Evolutionary conservation across 2,888 invertebrate species (phyloP), one percentile per base, ranked within the genome.

Genomic region (Synanthedon vespiformis): DNA sequence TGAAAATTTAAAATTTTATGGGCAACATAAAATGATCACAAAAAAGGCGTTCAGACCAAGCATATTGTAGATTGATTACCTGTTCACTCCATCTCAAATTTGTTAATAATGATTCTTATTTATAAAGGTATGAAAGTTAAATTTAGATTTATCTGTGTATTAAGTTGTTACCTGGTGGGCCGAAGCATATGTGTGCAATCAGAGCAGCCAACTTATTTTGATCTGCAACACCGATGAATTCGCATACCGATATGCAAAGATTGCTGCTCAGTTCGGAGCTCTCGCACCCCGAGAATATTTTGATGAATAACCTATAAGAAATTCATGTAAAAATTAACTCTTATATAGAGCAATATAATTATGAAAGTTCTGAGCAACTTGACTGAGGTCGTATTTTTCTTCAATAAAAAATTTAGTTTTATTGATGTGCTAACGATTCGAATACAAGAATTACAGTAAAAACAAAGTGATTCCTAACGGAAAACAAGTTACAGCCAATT

Each of bases 251-350:
- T 40, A 84, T 67, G 57, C 88, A 88, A 0, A 88, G 68, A 1
- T 71, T 63, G 55, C 71, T 73, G 58, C 70, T 80, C 18, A 77
- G 54, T 40, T 86, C 87, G 0, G 74, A 65, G 34, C 64, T 72
- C 52, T 88, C 87, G 53, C 88, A 88, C 2, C 78, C 77, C 1
- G 65, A 64, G 60, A 88, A 88, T 59, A 88, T 84, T 62, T 85
- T 87, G 54, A 83, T 78, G 60, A 88, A 88, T 11, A 88, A 63
- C 55, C 88, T 88, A 12, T 34, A 34, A 34, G 34, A 27, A 27
- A 5, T 27, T 3, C 27, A 27, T 27, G 27, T 5, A 27, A 27
- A 27, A 27, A 27, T 27, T 27, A 27, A 5, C 4, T 27, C 3
- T 6, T 27, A 27, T 27, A 27, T 27, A 27, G 1, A 3, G 16